A percentile compares a stretch with the other conserved stretches of the same genome.
Evolutionary conservation across 2,113 vertebrate genomes (phyloP).

Genomic region (Cebidichthys violaceus): DNA sequence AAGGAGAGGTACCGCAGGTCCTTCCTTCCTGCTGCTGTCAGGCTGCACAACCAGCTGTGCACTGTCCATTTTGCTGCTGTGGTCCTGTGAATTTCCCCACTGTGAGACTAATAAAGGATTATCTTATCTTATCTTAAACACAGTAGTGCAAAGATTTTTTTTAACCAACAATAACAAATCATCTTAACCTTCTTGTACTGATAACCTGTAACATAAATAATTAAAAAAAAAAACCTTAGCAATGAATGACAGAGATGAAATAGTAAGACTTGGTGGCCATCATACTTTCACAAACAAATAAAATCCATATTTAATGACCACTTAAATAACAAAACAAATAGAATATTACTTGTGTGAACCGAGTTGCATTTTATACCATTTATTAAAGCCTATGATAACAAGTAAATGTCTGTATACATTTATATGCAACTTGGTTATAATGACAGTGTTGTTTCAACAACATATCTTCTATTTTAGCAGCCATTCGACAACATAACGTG

Average conservation of each 20-base stretch:
- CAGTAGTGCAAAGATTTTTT: too few relatives aligned
- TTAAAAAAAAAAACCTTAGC: neutral
- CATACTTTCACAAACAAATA: neutral
- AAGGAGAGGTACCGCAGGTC: too few relatives aligned
- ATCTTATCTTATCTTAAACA: too few relatives aligned
- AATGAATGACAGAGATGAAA: neutral
- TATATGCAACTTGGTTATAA: neutral
- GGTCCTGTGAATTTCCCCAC: too few relatives aligned
- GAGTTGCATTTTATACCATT: neutral
- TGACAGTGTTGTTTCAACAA: neutral
- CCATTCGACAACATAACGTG: rapidly evolving
- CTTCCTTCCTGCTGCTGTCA: too few relatives aligned
- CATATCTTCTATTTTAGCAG: neutral
- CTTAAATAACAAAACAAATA: neutral
- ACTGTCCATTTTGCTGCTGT: too few relatives aligned
- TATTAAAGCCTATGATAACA: neutral
- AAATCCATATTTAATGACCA: neutral
- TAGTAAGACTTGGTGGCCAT: neutral
- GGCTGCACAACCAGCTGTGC: too few relatives aligned
- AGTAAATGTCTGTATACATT: neutral
- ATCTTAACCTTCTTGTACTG: neutral
- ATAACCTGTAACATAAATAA: neutral
- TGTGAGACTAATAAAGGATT: too few relatives aligned
- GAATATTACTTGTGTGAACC: neutral
- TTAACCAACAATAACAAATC: too few relatives aligned